Base-by-base conservation (phyloP, 2,888 invertebrate genomes). In the Cistogaster globosa region DNA sequence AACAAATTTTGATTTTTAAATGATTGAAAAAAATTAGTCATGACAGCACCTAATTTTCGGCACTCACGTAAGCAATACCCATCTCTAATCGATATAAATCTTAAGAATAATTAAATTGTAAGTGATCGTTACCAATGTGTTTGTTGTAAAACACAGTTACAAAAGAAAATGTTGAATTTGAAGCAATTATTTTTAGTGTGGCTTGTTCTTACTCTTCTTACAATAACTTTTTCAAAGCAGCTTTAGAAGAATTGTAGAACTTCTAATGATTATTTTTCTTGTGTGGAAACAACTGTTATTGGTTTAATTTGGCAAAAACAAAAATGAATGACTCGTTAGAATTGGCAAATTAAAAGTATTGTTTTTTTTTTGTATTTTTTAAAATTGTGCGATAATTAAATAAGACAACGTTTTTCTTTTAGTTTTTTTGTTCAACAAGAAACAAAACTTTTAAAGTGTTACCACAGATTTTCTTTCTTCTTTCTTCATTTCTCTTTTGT, bases 341-440 rank as follows among this genome's bases (percentile, higher is more conserved):
- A 76, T 77, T 67, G 55, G 60, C 57, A 48, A 57, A 48, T 78
- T 57, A 18, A 6, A 36, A 18, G 42, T 8, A 22, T 48, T 53
- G 65, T 36, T 65, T 63, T 58, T 62, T 72, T 81, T 63, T 18
- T 55, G n/a, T 6, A 26, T 55, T 67, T 77, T 55, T 72, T 76
- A 42, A 72, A 79, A 80, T 80, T 80, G 55, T 53, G 53, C 62
- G 72, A 48, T 76, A 76, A 80, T 84, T 65, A 67, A 67, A 67
- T 20, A 57, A 63, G 18, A 51, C 74, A 69, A 26, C 32, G 6
- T 32, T 32, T 32, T 22, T 42, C 48, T 53, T 32, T 20, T 11
- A n/a, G 57, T 48, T 58, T 55, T 53, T 48, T 5, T 57, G 32
- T 57, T 1, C 2, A 26, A 26, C 1, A 26, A 26, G 4, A 26